Conservation (phyloP, 2,888 invertebrate species). For the Aphidoletes aphidimyza region DNA sequence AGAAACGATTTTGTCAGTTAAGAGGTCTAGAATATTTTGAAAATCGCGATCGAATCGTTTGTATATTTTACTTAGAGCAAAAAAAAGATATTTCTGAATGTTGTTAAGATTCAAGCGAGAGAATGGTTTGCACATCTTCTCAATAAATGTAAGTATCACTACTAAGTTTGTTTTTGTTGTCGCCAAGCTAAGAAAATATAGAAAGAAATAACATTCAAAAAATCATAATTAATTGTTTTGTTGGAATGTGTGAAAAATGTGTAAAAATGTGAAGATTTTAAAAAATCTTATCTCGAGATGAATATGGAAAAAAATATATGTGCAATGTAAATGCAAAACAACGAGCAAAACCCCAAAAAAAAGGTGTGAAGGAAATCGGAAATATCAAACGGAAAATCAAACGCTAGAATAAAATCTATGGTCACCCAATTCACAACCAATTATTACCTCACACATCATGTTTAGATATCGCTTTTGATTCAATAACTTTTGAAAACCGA, state of each 20-base stretch:
- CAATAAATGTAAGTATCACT: slow-evolving; percentile 91
- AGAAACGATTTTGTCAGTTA: neutral
- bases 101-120: neutral
- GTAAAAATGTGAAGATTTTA: neutral
- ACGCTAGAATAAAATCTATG: neutral
- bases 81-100: slow-evolving; percentile 53
- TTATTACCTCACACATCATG: slow-evolving; percentile 24
- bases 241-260: too few species aligned
- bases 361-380: neutral
- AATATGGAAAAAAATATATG: too few species aligned
- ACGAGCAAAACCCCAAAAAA: neutral
- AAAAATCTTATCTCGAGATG: too few species aligned
- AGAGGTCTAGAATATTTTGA: too few species aligned
- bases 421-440: slow-evolving; percentile 49
- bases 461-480: slow-evolving; percentile 21
- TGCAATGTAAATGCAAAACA: neutral
- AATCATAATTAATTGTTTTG: slow-evolving; percentile 4
- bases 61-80: slow-evolving; percentile 39
- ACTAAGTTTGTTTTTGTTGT: slow-evolving; percentile 75
- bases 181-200: slow-evolving; percentile 72
- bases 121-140: slow-evolving; percentile 66
- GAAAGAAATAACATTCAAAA: slow-evolving; percentile 50
- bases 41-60: slow-evolving; percentile 7
- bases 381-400: neutral
- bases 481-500: slow-evolving; percentile 54